Percentiles rank a stretch among this genome's conserved stretches.
These are phyloP conservation scores for Galeruca laticollis DNA, from an alignment of 2,888 invertebrate genomes.

Conservation along the genomic window DNA sequence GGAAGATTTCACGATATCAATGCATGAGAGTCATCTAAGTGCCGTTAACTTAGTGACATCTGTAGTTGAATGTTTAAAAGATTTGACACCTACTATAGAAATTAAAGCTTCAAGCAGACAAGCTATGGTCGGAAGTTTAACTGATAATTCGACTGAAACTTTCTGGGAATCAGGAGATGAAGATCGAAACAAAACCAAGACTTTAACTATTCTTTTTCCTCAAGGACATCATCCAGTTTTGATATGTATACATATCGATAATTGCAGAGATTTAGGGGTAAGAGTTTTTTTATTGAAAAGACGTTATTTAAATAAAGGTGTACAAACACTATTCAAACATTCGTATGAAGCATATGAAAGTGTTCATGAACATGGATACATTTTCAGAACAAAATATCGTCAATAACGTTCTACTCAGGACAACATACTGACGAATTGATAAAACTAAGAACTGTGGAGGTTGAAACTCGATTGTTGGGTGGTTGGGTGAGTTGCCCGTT, in stretches of 20 bases:
- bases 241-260: slow-evolving; percentile 92
- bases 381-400: slow-evolving; percentile 88
- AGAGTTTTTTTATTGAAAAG: slow-evolving; percentile 55
- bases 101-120: slow-evolving; percentile 92
- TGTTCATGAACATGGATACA: slow-evolving; percentile 12
- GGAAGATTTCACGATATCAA: slow-evolving; percentile 68
- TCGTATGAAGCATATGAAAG: no score
- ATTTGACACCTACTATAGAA: slow-evolving; percentile 81
- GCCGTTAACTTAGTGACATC: slow-evolving; percentile 65
- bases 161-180: slow-evolving; percentile 99
- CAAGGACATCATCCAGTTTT: slow-evolving; percentile 77
- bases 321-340: no score
- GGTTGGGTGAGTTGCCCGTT: slow-evolving; percentile 93
- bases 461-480: slow-evolving; percentile 81
- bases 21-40: slow-evolving; percentile 58
- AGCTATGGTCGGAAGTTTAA: slow-evolving; percentile 93
- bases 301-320: no score
- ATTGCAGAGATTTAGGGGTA: slow-evolving; percentile 91
- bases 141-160: slow-evolving; percentile 95
- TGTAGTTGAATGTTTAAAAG: slow-evolving; percentile 76
- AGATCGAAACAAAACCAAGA: slow-evolving; percentile 92
- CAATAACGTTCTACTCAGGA: slow-evolving; percentile 87
- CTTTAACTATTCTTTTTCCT: slow-evolving; percentile 77
- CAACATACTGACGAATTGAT: slow-evolving; percentile 84
- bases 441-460: slow-evolving; percentile 85